Conservation (phyloP, 2,888 invertebrate genomes). For the Orthonychiurus folsomi region DNA sequence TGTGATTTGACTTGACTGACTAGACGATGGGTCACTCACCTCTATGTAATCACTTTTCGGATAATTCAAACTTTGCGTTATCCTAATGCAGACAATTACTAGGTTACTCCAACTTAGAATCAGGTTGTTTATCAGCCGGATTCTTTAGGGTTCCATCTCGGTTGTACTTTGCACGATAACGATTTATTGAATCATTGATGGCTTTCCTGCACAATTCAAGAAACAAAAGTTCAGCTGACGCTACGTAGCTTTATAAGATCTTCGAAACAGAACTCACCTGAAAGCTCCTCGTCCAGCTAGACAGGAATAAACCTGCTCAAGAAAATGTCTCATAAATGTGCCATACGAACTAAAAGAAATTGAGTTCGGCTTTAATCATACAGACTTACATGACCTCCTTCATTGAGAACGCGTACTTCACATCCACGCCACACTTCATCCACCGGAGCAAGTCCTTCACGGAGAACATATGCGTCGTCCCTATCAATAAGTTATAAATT, state of each 20-base stretch:
- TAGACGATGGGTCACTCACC: too few relatives aligned
- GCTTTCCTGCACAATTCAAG: slow-evolving; percentile 16
- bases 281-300: slow-evolving; percentile 59
- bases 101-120: too few relatives aligned
- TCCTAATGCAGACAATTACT: not conserved
- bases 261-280: too few relatives aligned
- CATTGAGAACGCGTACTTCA: slow-evolving; percentile 75
- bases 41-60: too few relatives aligned
- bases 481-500: slow-evolving; percentile 15
- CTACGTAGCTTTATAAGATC: too few relatives aligned
- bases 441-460: slow-evolving; percentile 68
- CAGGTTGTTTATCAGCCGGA: not conserved
- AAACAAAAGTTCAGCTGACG: too few relatives aligned
- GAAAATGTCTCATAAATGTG: too few relatives aligned
- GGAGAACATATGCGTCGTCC: slow-evolving; percentile 62
- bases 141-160: slow-evolving; percentile 17
- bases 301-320: not conserved
- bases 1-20: too few relatives aligned
- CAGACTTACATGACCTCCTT: slow-evolving; percentile 82
- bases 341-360: too few relatives aligned
- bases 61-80: not conserved
- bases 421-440: slow-evolving; percentile 89
- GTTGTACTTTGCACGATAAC: slow-evolving; percentile 25
- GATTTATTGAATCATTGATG: slow-evolving; percentile 25
- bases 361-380: too few relatives aligned